Conservation (phyloP, 2,113 vertebrate genomes). For the Percopsis transmontana region DNA sequence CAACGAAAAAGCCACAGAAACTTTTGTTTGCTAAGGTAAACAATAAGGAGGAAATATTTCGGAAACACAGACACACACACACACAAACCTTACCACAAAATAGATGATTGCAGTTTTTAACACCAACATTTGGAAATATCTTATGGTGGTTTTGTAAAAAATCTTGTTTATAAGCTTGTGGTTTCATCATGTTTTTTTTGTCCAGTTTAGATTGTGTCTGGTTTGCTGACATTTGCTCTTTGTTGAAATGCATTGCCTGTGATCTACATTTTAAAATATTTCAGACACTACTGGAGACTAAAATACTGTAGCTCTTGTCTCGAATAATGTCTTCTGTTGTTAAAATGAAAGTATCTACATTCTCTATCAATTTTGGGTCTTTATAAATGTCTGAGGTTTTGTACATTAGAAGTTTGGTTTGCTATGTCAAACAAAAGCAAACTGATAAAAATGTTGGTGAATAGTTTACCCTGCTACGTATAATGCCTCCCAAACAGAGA, state of each 20-base stretch:
- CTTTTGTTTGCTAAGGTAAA: too few species aligned
- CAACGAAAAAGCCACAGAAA: too few species aligned
- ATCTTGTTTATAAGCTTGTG: constrained; percentile 40
- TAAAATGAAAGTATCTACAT: constrained; percentile 10
- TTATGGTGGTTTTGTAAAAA: constrained; percentile 17
- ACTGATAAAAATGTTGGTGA: constrained; percentile 40
- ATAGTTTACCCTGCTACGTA: constrained; percentile 31
- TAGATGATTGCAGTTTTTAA: constrained; percentile 27
- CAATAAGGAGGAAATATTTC: too few species aligned
- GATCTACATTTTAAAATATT: too few species aligned
- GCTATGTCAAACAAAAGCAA: constrained; percentile 56
- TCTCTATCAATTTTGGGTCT: constrained; percentile 26
- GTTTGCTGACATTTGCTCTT: constrained; percentile 32
- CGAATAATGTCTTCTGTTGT: background rate
- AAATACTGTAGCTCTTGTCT: too few species aligned
- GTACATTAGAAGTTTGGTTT: constrained; percentile 36
- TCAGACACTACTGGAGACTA: too few species aligned
- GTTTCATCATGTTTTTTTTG: constrained; percentile 34
- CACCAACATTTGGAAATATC: constrained; percentile 20
- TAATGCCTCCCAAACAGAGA: constrained; percentile 30
- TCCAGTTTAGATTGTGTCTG: constrained; percentile 17
- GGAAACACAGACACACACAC: too few species aligned
- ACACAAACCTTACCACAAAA: constrained; percentile 42
- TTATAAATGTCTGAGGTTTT: constrained; percentile 36
- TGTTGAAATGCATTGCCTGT: constrained; percentile 43